Evolutionary conservation across 2,888 invertebrate species (phyloP).

Genomic region (Lasioglossum figueresi): DNA sequence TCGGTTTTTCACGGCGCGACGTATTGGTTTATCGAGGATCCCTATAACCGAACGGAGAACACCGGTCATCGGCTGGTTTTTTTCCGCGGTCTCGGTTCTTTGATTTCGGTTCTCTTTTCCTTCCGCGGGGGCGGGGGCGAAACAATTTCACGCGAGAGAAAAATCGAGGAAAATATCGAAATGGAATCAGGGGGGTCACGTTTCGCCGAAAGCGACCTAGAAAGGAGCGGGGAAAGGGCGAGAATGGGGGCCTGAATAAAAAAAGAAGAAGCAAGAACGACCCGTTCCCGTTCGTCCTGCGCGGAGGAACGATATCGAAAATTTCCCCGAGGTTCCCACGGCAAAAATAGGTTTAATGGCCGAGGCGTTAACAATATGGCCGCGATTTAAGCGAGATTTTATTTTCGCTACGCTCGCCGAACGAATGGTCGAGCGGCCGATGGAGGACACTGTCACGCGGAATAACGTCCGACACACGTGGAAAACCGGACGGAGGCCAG

Average conservation of each 20-base stretch:
- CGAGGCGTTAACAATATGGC: conserved; percentile 17
- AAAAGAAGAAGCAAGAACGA: not conserved
- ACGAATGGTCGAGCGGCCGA: conserved; percentile 5
- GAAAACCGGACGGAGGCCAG: conserved; percentile 17
- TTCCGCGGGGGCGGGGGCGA: not conserved
- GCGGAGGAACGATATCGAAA: not conserved
- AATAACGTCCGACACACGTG: conserved; percentile 36
- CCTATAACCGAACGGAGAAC: not conserved
- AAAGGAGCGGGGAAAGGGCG: not conserved
- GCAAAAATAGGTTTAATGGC: conserved; percentile 1
- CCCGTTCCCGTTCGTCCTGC: not conserved
- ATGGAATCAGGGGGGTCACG: conserved; percentile 4
- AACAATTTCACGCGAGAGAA: not conserved
- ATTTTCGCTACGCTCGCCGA: conserved; percentile 6
- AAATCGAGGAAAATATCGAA: conserved; percentile 4
- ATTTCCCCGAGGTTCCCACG: not conserved
- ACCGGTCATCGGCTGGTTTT: not conserved
- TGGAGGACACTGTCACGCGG: conserved; percentile 17
- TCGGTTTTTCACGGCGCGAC: not conserved
- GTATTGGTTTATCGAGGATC: not conserved
- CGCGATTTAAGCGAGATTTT: conserved; percentile 28
- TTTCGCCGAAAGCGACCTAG: not conserved
- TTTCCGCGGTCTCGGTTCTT: not conserved
- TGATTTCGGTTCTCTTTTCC: not conserved
- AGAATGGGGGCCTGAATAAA: not conserved